phyloP scores from a whole-genome alignment of 2,797 vertebrate species.

The Sebastes alutus region DNA sequence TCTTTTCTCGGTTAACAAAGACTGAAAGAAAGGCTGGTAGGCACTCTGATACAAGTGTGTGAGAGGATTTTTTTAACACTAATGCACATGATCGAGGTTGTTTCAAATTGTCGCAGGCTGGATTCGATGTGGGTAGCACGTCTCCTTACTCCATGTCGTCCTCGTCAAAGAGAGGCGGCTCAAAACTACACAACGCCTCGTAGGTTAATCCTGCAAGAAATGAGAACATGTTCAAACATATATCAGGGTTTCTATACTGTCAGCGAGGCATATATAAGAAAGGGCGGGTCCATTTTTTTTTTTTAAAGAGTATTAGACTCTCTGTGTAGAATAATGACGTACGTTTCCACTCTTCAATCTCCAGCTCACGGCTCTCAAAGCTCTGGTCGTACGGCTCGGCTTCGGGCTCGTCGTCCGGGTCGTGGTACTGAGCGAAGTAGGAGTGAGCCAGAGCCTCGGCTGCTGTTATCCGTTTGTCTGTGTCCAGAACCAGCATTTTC shows the following conservation, averaged over 20 bases:
- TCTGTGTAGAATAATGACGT: slow-evolving; percentile 48
- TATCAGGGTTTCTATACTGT: background rate
- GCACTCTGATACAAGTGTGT: slow-evolving; percentile 44
- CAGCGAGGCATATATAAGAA: background rate
- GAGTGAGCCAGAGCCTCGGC: slow-evolving; percentile 92
- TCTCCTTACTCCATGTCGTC: slow-evolving; percentile 94
- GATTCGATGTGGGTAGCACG: background rate
- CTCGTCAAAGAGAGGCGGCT: slow-evolving; percentile 89
- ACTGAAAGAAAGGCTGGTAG: slow-evolving; percentile 28
- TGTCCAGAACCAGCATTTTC: slow-evolving; percentile 99
- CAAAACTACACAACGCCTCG: slow-evolving; percentile 92
- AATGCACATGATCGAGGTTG: slow-evolving; percentile 35
- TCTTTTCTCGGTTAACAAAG: slow-evolving; percentile 27
- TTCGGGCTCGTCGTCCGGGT: slow-evolving; percentile 96
- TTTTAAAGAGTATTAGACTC: background rate
- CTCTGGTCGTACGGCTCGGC: slow-evolving; percentile 98
- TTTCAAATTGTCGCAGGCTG: slow-evolving; percentile 28
- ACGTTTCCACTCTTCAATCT: slow-evolving; percentile 99
- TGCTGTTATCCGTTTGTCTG: slow-evolving; percentile 95
- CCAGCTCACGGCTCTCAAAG: slow-evolving; percentile 95
- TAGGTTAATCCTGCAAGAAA: slow-evolving; percentile 90
- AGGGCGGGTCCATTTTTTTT: background rate
- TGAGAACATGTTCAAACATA: background rate
- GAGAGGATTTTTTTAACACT: slow-evolving; percentile 38
- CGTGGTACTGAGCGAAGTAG: slow-evolving; percentile 96